These are phyloP conservation scores for Drosophila repleta DNA, from an alignment of 1,140 invertebrate species.

Conservation along the genomic window DNA sequence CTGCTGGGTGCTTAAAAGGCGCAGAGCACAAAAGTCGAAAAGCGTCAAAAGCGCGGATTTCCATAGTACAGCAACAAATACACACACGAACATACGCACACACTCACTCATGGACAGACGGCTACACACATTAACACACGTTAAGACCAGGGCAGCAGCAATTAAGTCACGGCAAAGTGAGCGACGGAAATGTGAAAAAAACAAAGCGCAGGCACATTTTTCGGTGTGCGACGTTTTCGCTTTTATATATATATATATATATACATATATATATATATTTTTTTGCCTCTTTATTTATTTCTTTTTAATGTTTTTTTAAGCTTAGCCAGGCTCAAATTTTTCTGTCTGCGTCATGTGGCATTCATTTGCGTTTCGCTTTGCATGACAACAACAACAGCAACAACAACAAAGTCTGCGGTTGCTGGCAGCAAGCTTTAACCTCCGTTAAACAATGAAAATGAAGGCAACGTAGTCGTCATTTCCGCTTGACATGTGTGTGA, in stretches of 20 bases:
- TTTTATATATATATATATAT: no score
- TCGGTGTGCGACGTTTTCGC: constrained; percentile 41
- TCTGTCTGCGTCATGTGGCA: constrained; percentile 75
- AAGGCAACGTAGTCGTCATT: constrained; percentile 63
- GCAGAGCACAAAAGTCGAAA: constrained; percentile 66
- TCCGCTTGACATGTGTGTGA: constrained; percentile 55
- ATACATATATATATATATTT: no score
- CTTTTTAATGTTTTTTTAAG: constrained; percentile 42
- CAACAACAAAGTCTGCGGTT: constrained; percentile 49
- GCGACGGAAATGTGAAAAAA: constrained; percentile 72
- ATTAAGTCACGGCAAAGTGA: constrained; percentile 79
- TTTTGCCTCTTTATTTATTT: not conserved
- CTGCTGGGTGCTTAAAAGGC: constrained; percentile 49
- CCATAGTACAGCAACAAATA: constrained; percentile 31
- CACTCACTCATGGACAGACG: not conserved
- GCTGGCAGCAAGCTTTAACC: constrained; percentile 61
- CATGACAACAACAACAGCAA: constrained; percentile 28
- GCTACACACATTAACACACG: constrained; percentile 10
- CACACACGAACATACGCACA: constrained; percentile 24
- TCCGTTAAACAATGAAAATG: constrained; percentile 62
- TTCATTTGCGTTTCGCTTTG: constrained; percentile 62
- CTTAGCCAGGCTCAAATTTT: constrained; percentile 57
- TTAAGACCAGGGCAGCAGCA: constrained; percentile 41
- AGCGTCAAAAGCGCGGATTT: constrained; percentile 74
- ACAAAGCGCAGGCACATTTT: constrained; percentile 65